These are phyloP conservation scores for Drosophila cracens DNA, from an alignment of 2,888 invertebrate species.

Conservation along the genomic window DNA sequence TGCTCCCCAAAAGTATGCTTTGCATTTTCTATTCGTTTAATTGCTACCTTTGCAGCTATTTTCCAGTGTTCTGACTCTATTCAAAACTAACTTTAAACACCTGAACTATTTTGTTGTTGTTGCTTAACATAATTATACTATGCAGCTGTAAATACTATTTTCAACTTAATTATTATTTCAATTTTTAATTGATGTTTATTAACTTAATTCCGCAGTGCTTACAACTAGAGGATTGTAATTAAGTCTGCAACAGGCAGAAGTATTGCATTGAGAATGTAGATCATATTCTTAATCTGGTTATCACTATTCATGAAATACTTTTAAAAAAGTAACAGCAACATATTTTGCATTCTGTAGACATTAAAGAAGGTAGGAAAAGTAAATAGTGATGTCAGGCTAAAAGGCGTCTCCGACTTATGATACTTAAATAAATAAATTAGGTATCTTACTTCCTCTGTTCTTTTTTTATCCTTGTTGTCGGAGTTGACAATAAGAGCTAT, in stretches of 20 bases:
- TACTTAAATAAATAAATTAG: no score
- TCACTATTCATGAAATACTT: no score
- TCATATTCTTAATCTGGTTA: background rate
- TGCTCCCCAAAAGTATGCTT: constrained; percentile 31
- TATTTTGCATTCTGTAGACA: background rate
- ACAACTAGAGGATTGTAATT: background rate
- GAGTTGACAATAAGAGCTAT: background rate
- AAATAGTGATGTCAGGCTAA: no score
- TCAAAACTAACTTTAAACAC: background rate
- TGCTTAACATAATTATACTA: background rate
- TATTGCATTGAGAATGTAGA: background rate
- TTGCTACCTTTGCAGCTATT: constrained; percentile 1
- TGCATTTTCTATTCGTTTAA: constrained; percentile 27
- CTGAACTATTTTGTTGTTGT: background rate
- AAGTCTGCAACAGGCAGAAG: background rate
- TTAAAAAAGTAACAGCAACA: background rate
- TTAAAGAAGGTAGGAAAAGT: no score
- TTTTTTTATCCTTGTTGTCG: no score
- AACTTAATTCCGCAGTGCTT: background rate
- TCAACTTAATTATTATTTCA: background rate
- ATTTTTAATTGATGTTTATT: background rate
- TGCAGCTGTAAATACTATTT: background rate
- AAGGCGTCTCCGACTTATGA: no score
- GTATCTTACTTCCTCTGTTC: background rate
- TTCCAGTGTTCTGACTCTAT: background rate